Percentiles rank a stretch among this genome's conserved stretches.
phyloP scores from a whole-genome alignment of 1,140 invertebrate genomes.

The Lutraria rhynchaena region DNA sequence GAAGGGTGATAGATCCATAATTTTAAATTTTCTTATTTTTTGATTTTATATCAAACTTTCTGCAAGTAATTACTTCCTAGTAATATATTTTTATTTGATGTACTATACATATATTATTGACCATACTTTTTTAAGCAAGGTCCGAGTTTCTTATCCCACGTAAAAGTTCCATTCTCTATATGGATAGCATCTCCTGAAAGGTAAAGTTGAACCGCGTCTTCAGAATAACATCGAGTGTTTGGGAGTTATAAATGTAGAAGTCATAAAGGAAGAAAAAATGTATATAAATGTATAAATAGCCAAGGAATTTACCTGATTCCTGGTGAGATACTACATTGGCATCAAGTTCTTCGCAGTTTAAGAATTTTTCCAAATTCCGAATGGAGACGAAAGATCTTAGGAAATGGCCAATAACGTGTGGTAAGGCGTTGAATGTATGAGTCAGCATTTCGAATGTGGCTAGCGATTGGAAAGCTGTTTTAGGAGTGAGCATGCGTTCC shows the following conservation, averaged over 20 bases:
- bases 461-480: conserved; percentile 95
- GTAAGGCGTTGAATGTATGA: conserved; percentile 88
- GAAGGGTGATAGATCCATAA: too few relatives aligned
- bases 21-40: too few relatives aligned
- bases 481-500: conserved; percentile 88
- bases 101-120: too few relatives aligned
- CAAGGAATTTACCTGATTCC: not conserved
- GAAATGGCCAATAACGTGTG: conserved; percentile 19
- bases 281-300: too few relatives aligned
- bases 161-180: conserved; percentile 17
- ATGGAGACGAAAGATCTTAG: conserved; percentile 57
- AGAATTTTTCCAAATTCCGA: conserved; percentile 61
- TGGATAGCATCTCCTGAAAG: conserved; percentile 10
- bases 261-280: too few relatives aligned
- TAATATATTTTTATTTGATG: too few relatives aligned
- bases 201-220: too few relatives aligned
- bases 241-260: too few relatives aligned
- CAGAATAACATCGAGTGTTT: too few relatives aligned
- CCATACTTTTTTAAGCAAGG: conserved; percentile 9
- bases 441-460: conserved; percentile 98
- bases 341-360: conserved; percentile 64
- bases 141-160: conserved; percentile 19
- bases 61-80: too few relatives aligned
- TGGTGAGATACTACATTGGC: conserved; percentile 20
- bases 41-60: too few relatives aligned